Base-by-base conservation (phyloP, 2,888 invertebrate genomes). In the Noctua janthina region DNA sequence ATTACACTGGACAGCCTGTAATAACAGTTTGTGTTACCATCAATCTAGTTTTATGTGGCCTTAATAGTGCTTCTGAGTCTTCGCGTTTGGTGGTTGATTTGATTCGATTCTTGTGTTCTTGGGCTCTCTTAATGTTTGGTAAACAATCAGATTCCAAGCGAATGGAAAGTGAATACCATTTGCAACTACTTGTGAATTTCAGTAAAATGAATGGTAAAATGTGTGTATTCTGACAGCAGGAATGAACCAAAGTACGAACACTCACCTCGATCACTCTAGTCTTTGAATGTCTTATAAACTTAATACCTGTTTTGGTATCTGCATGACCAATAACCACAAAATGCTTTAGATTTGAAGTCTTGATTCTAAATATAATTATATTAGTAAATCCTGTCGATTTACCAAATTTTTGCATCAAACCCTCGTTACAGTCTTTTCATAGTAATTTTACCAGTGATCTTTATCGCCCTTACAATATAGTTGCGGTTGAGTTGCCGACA, bases 1-100 rank as follows among this genome's bases (percentile, higher is more conserved):
- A 82, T 85, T 82, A 86, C 46, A 62, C 59, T 46, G 71, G 83
- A 86, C 83, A 78, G 74, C 23, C 70, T 70, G 87, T 68, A 83
- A 82, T 84, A 84, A 83, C 87, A 78, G 78, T 84, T 87, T 78
- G 70, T 78, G 67, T 86, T 54, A 67, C 74, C 73, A 78, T 84
- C 84, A 86, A 86, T 84, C 87, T 74, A 84, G 54, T 86, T 84
- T 82, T 83, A 84, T 86, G 84, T 77, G 84, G 62, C 64, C 70
- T 70, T 85, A 85, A 85, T 81, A 74, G 70, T 74, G 81, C 51
- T 70, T n/a, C 74, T 54, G 83, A 85, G 82, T 74, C 81, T 59
- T 81, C 59, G 51, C 82, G 39, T 83, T 83, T 85, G 82, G 56
- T 54, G 74, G 43, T 70, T 64, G 62, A 82, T 67, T 59, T 43